Percentiles rank a stretch among this genome's conserved stretches.
Conservation (phyloP, 2,113 vertebrate genomes). For the Parus major region DNA sequence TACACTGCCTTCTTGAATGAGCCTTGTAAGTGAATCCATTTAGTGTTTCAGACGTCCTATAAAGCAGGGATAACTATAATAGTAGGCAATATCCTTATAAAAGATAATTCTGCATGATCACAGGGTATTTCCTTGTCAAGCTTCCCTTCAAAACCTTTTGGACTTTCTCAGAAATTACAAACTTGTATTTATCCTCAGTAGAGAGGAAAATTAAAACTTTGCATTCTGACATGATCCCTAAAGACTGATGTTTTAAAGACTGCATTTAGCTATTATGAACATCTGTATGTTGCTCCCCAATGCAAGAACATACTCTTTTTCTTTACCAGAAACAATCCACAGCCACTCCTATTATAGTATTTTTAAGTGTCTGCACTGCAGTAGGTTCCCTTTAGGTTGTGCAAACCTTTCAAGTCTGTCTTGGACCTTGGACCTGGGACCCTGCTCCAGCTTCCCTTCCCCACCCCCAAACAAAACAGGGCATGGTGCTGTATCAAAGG, state of each 20-base stretch:
- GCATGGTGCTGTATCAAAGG: background rate
- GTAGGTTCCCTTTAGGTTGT: background rate
- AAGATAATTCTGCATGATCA: background rate
- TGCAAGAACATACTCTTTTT: background rate
- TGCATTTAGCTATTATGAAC: background rate
- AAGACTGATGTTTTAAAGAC: background rate
- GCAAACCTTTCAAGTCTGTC: background rate
- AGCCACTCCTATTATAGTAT: background rate
- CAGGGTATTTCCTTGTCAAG: background rate
- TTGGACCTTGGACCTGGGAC: background rate
- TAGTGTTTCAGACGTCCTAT: background rate
- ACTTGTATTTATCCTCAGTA: background rate
- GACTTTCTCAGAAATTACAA: background rate
- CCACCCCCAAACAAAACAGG: background rate
- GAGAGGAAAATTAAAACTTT: background rate
- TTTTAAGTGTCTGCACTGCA: background rate
- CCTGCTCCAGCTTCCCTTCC: accelerated
- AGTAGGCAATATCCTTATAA: background rate
- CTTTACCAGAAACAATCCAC: background rate
- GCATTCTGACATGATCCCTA: background rate
- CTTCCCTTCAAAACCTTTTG: background rate
- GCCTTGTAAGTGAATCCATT: background rate
- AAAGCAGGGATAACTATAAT: background rate
- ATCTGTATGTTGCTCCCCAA: background rate
- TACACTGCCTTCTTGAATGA: background rate